phyloP scores from a whole-genome alignment of 1,140 invertebrate genomes.

The honey bee (Apis mellifera) region DNA sequence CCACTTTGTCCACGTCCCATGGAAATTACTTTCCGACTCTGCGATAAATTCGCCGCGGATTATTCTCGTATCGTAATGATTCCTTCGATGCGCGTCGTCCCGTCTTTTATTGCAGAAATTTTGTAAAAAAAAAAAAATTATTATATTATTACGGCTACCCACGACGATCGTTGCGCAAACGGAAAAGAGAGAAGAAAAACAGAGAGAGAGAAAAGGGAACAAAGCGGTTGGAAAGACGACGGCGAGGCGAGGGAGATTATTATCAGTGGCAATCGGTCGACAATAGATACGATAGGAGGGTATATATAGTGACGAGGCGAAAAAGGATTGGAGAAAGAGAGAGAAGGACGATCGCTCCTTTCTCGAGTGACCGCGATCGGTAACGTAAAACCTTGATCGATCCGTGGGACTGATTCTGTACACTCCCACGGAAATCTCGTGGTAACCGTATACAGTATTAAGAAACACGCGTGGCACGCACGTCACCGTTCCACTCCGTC shows the following conservation, averaged over 20 bases:
- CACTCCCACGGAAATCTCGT: slow-evolving; percentile 72
- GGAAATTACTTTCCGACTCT: too few relatives aligned
- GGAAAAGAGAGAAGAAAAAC: slow-evolving; percentile 1
- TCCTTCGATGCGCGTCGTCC: too few relatives aligned
- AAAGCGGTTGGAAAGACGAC: background rate
- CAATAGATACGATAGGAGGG: slow-evolving; percentile 38
- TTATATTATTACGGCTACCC: too few relatives aligned
- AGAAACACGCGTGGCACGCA: slow-evolving; percentile 61
- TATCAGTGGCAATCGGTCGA: slow-evolving; percentile 39
- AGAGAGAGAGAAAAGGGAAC: background rate
- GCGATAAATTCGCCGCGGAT: too few relatives aligned
- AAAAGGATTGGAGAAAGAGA: slow-evolving; percentile 17
- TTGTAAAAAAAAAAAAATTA: background rate
- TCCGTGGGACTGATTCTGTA: slow-evolving; percentile 72
- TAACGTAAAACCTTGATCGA: slow-evolving; percentile 72
- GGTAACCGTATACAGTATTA: slow-evolving; percentile 67
- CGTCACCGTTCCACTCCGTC: slow-evolving; percentile 14
- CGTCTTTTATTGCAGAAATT: background rate
- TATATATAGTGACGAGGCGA: background rate
- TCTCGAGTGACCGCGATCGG: slow-evolving; percentile 62
- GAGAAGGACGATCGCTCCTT: slow-evolving; percentile 49
- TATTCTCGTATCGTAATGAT: too few relatives aligned
- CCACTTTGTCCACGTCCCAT: background rate
- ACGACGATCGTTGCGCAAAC: slow-evolving; percentile 22
- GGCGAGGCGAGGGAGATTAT: slow-evolving; percentile 2